phyloP scores from a whole-genome alignment of 2,113 vertebrate genomes.

The Ophthalmolycus amberensis region DNA sequence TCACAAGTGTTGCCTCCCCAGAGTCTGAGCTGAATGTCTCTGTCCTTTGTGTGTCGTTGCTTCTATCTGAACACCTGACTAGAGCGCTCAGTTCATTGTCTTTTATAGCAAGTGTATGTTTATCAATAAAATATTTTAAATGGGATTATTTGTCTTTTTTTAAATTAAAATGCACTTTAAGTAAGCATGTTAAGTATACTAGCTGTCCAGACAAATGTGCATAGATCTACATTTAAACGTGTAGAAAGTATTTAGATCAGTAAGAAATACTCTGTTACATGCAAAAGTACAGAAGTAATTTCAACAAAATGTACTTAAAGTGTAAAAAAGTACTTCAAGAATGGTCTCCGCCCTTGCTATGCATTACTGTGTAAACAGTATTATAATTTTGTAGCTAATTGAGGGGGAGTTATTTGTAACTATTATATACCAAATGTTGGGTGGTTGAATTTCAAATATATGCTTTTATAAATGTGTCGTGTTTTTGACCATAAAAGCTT shows the following conservation, averaged over 20 bases:
- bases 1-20: constrained; percentile 68
- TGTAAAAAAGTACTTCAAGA: neutral
- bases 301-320: neutral
- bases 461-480: neutral
- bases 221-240: neutral
- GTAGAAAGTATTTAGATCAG: neutral
- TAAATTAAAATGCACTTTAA: neutral
- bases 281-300: neutral
- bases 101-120: constrained; percentile 99
- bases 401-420: neutral
- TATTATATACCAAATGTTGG: neutral
- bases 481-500: neutral
- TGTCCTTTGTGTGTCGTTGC: constrained; percentile 41
- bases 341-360: neutral
- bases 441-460: neutral
- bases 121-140: constrained; percentile 97
- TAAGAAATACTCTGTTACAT: neutral
- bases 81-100: constrained; percentile 84
- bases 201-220: neutral
- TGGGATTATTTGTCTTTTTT: constrained; percentile 16
- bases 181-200: neutral
- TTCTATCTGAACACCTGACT: constrained; percentile 39
- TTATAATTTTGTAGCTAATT: neutral
- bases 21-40: constrained; percentile 53
- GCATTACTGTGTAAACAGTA: neutral